These are phyloP conservation scores for Clamator glandarius DNA, from an alignment of 2,797 vertebrate species.

Conservation along the genomic window DNA sequence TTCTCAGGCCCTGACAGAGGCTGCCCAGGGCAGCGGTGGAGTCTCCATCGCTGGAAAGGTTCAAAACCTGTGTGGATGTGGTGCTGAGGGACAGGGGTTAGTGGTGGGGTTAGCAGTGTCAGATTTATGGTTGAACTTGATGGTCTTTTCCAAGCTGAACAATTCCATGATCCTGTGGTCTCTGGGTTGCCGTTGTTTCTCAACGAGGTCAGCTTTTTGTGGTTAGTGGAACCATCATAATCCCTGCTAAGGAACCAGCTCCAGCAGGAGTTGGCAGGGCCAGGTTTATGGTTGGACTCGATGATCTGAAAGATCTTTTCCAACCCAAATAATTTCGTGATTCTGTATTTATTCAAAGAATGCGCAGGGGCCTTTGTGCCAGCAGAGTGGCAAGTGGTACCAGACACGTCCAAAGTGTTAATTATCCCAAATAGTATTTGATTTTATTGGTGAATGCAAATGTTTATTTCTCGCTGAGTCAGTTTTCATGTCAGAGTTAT, in stretches of 20 bases:
- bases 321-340: no score
- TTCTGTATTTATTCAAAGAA: not conserved
- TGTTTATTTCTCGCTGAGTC: not conserved
- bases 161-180: no score
- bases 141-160: no score
- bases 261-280: not conserved
- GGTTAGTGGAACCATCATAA: not conserved
- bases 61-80: no score
- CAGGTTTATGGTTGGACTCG: no score
- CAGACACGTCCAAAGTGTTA: not conserved
- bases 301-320: no score
- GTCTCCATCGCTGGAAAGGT: no score
- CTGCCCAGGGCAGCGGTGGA: no score
- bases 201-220: not conserved
- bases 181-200: accelerated
- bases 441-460: not conserved
- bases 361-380: not conserved
- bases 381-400: not conserved
- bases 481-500: not conserved
- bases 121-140: no score
- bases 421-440: not conserved
- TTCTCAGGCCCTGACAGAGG: no score
- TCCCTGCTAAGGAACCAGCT: not conserved
- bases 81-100: no score
- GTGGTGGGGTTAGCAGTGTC: no score